These are phyloP conservation scores for Aphelenchoides avenae DNA, from an alignment of 1,140 invertebrate genomes.

Conservation along the genomic window DNA sequence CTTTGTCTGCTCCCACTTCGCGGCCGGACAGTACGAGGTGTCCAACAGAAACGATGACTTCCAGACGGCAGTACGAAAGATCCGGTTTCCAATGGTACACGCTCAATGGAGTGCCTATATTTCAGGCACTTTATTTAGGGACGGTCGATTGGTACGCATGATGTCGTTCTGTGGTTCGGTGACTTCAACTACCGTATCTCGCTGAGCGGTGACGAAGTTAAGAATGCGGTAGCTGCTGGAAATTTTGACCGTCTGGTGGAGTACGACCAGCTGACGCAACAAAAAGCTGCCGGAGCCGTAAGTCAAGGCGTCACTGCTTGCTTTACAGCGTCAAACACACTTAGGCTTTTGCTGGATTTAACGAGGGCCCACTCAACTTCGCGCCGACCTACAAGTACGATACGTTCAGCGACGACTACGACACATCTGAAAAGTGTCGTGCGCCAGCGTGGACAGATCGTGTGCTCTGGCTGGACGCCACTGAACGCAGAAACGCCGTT, in stretches of 20 bases:
- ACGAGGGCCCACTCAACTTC: slow-evolving; percentile 85
- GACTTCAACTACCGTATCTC: slow-evolving; percentile 99
- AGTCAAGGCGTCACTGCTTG: neutral
- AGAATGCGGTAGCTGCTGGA: slow-evolving; percentile 73
- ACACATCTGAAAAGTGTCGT: slow-evolving; percentile 91
- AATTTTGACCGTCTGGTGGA: slow-evolving; percentile 75
- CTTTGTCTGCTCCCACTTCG: slow-evolving; percentile 97
- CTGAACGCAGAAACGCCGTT: slow-evolving; percentile 62
- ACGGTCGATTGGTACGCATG: slow-evolving; percentile 82
- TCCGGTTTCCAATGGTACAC: slow-evolving; percentile 82
- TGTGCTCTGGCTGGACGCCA: slow-evolving; percentile 78
- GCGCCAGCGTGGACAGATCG: slow-evolving; percentile 94
- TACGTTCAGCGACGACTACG: slow-evolving; percentile 95
- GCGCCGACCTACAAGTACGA: slow-evolving; percentile 98
- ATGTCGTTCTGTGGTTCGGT: slow-evolving; percentile 98
- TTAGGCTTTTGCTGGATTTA: slow-evolving; percentile 88
- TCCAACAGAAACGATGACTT: slow-evolving; percentile 91
- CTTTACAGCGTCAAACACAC: neutral
- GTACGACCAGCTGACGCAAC: slow-evolving; percentile 78
- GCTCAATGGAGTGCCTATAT: neutral
- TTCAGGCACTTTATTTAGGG: slow-evolving; percentile 62
- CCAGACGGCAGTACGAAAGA: slow-evolving; percentile 84
- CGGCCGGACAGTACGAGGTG: slow-evolving; percentile 94
- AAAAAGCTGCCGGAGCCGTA: slow-evolving; percentile 62
- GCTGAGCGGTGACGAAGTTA: slow-evolving; percentile 87